Percentiles rank a stretch among this genome's conserved stretches.
Evolutionary conservation across 2,888 invertebrate genomes (phyloP).

Genomic region (Ormyrus thymus): DNA sequence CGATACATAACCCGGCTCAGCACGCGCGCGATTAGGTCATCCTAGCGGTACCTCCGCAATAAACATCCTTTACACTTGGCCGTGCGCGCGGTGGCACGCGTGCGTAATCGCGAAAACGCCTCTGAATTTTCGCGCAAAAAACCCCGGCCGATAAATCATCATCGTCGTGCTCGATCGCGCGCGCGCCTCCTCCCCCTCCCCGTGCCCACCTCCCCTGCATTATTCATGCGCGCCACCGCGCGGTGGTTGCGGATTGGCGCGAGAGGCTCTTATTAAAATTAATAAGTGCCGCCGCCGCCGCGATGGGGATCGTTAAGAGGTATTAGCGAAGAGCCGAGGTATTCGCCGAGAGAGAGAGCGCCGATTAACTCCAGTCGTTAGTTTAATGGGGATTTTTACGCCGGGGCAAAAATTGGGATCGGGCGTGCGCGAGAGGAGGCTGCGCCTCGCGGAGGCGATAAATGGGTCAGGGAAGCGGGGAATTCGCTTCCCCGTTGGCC

Average conservation of each 20-base stretch:
- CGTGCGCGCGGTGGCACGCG: slow-evolving; percentile 37
- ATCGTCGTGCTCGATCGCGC: not conserved
- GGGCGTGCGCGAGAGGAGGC: no score
- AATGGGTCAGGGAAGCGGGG: no score
- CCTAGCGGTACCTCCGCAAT: slow-evolving; percentile 55
- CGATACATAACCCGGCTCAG: slow-evolving; percentile 8
- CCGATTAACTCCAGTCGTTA: slow-evolving; percentile 4
- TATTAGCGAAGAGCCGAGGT: slow-evolving; percentile 24
- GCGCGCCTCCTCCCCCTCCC: not conserved
- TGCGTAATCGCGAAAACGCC: slow-evolving; percentile 54
- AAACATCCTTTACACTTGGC: slow-evolving; percentile 48
- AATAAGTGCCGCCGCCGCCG: slow-evolving; percentile 23
- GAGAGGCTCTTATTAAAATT: slow-evolving; percentile 42
- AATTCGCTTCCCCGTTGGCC: no score
- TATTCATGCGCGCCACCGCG: slow-evolving; percentile 9
- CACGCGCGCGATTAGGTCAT: slow-evolving; percentile 52
- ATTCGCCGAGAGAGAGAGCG: no score
- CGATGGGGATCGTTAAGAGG: not conserved
- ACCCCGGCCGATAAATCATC: slow-evolving; percentile 12
- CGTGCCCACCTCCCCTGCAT: not conserved
- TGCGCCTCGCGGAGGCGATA: no score
- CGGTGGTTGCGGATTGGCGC: slow-evolving; percentile 17
- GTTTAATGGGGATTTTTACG: slow-evolving; percentile 13
- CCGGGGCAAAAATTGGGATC: no score
- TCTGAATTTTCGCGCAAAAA: slow-evolving; percentile 29